Evolutionary conservation across 2,888 invertebrate genomes (phyloP).

Genomic region (Polietes domitor): DNA sequence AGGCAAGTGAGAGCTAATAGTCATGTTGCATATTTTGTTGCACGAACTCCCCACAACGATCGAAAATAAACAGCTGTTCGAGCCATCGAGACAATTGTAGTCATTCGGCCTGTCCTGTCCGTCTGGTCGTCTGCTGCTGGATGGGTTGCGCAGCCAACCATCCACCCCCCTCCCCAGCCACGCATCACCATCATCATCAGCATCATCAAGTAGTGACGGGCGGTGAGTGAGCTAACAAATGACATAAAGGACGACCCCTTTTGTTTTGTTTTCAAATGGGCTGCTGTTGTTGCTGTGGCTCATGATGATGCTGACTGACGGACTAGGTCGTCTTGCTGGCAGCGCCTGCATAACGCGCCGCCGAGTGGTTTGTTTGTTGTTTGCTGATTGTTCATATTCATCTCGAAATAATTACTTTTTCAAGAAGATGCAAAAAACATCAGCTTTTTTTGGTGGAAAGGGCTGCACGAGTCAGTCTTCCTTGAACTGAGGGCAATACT

Average conservation of each 20-base stretch:
- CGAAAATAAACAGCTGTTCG: slow-evolving; percentile 59
- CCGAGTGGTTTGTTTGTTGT: slow-evolving; percentile 53
- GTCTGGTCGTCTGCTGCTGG: background rate
- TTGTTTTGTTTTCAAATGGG: slow-evolving; percentile 53
- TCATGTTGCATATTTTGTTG: slow-evolving; percentile 54
- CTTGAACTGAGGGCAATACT: slow-evolving; percentile 39
- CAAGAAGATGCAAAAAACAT: slow-evolving; percentile 49
- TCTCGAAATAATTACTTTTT: slow-evolving; percentile 69
- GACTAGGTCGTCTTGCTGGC: slow-evolving; percentile 5
- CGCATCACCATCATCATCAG: slow-evolving; percentile 17
- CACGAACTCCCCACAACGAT: slow-evolving; percentile 6
- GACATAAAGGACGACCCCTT: slow-evolving; percentile 62
- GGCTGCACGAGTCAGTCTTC: slow-evolving; percentile 39
- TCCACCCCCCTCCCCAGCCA: slow-evolving; percentile 40
- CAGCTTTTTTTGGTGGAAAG: slow-evolving; percentile 27
- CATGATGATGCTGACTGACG: slow-evolving; percentile 49
- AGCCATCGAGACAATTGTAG: background rate
- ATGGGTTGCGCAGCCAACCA: background rate
- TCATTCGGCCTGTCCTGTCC: slow-evolving; percentile 21
- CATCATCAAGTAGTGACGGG: slow-evolving; percentile 23
- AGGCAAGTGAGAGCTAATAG: slow-evolving; percentile 57
- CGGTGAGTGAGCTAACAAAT: slow-evolving; percentile 55
- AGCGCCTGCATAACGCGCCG: slow-evolving; percentile 53
- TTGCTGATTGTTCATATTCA: slow-evolving; percentile 67
- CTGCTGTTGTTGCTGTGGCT: slow-evolving; percentile 25